Conservation (phyloP, 2,888 invertebrate genomes). For the Aphodius sticticus region DNA sequence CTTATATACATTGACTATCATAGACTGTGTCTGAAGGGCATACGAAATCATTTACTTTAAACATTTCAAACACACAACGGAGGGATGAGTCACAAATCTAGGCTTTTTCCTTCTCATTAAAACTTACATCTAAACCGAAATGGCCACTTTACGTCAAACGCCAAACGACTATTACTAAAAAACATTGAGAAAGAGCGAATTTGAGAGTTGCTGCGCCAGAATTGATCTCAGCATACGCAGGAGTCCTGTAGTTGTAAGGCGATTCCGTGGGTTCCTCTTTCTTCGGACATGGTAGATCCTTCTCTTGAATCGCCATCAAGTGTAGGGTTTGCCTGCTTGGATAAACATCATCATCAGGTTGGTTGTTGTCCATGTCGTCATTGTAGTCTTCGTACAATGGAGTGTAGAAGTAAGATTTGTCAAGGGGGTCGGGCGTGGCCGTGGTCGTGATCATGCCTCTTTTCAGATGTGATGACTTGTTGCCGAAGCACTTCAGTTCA, state of each 20-base stretch:
- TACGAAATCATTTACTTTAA: background rate
- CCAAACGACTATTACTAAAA: background rate
- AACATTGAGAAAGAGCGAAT: background rate
- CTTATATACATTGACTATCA: background rate
- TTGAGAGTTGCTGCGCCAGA: constrained; percentile 38
- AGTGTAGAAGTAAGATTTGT: constrained; percentile 38
- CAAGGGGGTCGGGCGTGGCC: constrained; percentile 36
- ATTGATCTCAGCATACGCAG: constrained; percentile 49
- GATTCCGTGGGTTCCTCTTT: constrained; percentile 53
- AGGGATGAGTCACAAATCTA: constrained; percentile 25
- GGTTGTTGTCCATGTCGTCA: constrained; percentile 42
- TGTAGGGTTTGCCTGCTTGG: constrained; percentile 48
- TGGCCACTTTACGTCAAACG: constrained; percentile 36
- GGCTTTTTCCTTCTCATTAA: constrained; percentile 10
- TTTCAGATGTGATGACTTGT: constrained; percentile 50
- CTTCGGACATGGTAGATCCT: constrained; percentile 58
- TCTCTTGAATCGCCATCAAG: constrained; percentile 51
- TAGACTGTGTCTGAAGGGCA: background rate
- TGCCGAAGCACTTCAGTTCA: constrained; percentile 75
- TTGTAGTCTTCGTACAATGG: constrained; percentile 44
- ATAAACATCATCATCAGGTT: constrained; percentile 48
- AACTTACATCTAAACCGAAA: background rate
- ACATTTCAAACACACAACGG: constrained; percentile 11
- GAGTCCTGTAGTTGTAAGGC: constrained; percentile 50
- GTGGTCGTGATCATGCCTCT: constrained; percentile 43